Conservation (phyloP, 2,888 invertebrate genomes). For the Phania funesta region DNA sequence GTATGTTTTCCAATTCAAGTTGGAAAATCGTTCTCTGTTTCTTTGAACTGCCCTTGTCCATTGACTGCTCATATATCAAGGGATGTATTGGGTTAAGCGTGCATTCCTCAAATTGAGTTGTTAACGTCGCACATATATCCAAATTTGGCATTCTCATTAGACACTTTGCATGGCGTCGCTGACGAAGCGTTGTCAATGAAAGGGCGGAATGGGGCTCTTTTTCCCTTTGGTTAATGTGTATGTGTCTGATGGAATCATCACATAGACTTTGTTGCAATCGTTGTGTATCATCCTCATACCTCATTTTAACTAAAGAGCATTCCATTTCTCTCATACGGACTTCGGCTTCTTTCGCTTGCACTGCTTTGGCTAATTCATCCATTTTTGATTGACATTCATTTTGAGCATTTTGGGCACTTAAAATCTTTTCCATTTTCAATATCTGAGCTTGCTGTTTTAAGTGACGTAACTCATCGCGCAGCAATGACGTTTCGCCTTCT, state of each 20-base stretch:
- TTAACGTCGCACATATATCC: slow-evolving; percentile 48
- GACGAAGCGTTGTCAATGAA: background rate
- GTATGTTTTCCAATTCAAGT: slow-evolving; percentile 73
- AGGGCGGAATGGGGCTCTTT: background rate
- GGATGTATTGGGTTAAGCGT: slow-evolving; percentile 46
- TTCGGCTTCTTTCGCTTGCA: slow-evolving; percentile 75
- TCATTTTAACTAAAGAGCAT: slow-evolving; percentile 73
- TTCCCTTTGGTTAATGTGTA: slow-evolving; percentile 9
- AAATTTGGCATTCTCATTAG: slow-evolving; percentile 71
- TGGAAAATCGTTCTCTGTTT: slow-evolving; percentile 74
- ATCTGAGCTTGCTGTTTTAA: slow-evolving; percentile 76
- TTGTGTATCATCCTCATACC: slow-evolving; percentile 70
- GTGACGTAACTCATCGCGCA: slow-evolving; percentile 77
- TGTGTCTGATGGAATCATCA: slow-evolving; percentile 49
- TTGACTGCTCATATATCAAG: slow-evolving; percentile 69
- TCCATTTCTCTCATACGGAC: slow-evolving; percentile 74
- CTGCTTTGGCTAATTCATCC: slow-evolving; percentile 73
- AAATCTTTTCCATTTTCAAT: slow-evolving; percentile 75
- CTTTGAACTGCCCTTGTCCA: slow-evolving; percentile 66
- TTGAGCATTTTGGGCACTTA: slow-evolving; percentile 72
- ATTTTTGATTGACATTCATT: slow-evolving; percentile 74
- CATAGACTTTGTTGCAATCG: slow-evolving; percentile 68
- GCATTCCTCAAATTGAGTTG: slow-evolving; percentile 24
- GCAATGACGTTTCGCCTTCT: slow-evolving; percentile 75
- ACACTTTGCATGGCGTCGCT: slow-evolving; percentile 47